Conservation (phyloP, 2,113 vertebrate genomes). For the Ctenodactylus gundi region DNA sequence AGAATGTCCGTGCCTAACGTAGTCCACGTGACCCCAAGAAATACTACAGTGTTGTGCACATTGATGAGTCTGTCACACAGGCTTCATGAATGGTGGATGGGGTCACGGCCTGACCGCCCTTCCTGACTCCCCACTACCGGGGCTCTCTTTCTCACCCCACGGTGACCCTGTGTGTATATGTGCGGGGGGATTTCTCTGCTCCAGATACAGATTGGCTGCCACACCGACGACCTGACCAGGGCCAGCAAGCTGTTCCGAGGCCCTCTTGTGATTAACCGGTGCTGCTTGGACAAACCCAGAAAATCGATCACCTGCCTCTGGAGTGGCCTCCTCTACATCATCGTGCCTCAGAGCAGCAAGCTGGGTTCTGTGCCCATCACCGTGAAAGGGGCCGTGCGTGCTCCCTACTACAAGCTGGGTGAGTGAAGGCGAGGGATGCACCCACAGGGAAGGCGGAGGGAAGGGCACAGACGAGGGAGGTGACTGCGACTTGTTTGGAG, state of each 20-base stretch:
- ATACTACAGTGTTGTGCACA: neutral
- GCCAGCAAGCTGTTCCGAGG: slow-evolving; percentile 58
- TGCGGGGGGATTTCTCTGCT: neutral
- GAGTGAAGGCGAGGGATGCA: neutral
- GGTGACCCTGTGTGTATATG: neutral
- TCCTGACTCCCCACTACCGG: neutral
- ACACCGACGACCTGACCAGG: slow-evolving; percentile 72
- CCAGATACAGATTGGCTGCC: slow-evolving; percentile 76
- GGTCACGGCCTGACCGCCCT: neutral
- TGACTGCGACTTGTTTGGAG: too few relatives aligned
- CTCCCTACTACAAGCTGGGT: slow-evolving; percentile 62
- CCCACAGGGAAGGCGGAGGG: too few relatives aligned
- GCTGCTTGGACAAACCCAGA: slow-evolving; percentile 48
- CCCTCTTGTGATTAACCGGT: slow-evolving; percentile 49
- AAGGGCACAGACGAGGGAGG: too few relatives aligned
- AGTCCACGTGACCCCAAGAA: neutral
- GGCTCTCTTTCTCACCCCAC: neutral
- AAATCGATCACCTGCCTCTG: slow-evolving; percentile 59
- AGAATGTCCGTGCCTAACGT: neutral
- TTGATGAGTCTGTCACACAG: neutral
- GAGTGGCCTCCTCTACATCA: slow-evolving; percentile 70
- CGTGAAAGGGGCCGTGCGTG: slow-evolving; percentile 50
- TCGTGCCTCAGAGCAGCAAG: slow-evolving; percentile 60
- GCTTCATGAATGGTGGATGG: neutral
- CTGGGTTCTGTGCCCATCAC: slow-evolving; percentile 67